Percentiles rank a stretch among this genome's conserved stretches.
Evolutionary conservation across 2,797 vertebrate species (phyloP).

Genomic region (Melanotaenia parkinsoni): DNA sequence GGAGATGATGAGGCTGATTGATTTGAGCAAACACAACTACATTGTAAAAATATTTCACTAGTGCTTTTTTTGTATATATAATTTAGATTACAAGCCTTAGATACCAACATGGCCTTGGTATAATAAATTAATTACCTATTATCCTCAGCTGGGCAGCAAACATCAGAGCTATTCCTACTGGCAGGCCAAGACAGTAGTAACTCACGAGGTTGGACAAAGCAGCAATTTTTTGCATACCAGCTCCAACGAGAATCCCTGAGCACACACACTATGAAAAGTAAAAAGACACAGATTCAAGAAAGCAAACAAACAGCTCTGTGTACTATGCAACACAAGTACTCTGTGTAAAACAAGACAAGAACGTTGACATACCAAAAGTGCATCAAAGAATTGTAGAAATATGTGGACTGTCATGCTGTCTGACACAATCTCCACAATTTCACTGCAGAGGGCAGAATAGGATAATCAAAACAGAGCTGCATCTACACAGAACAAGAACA

Average conservation of each 20-base stretch:
- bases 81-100: not conserved
- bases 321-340: not conserved
- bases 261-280: constrained; percentile 83
- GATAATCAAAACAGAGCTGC: constrained; percentile 20
- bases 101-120: not conserved
- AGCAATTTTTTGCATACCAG: constrained; percentile 91
- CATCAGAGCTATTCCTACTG: constrained; percentile 88
- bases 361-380: constrained; percentile 79
- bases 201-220: constrained; percentile 87
- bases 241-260: constrained; percentile 88
- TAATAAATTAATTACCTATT: constrained; percentile 80
- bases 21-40: not conserved
- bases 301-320: constrained; percentile 1
- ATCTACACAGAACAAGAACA: constrained; percentile 2
- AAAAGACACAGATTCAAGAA: not conserved
- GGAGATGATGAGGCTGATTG: not conserved
- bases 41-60: not conserved
- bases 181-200: constrained; percentile 88
- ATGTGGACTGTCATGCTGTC: constrained; percentile 78
- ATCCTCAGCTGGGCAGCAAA: constrained; percentile 85
- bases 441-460: constrained; percentile 70
- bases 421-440: constrained; percentile 84
- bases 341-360: constrained; percentile 10
- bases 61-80: not conserved
- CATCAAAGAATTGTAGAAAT: constrained; percentile 87